A percentile compares a stretch with the other conserved stretches of the same genome.
Conservation (phyloP, 2,113 vertebrate genomes). For the Oophaga pumilio region DNA sequence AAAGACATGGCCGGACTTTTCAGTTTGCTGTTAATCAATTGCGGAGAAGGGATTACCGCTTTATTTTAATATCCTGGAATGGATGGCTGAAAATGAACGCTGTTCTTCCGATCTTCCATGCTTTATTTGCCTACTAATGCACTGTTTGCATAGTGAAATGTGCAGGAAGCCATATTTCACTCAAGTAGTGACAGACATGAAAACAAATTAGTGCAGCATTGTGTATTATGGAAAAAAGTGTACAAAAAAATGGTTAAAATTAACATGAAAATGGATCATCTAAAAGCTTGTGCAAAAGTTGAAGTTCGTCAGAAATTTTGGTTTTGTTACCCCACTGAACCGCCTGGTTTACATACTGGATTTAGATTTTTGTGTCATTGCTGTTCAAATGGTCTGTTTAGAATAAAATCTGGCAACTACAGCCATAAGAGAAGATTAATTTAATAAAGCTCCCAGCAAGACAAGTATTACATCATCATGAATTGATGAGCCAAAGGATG, state of each 20-base stretch:
- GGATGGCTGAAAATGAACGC: neutral
- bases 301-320: neutral
- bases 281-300: neutral
- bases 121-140: neutral
- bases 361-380: neutral
- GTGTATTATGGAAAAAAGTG: neutral
- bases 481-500: neutral
- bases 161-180: constrained; percentile 3
- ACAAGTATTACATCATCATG: neutral
- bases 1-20: too few relatives aligned
- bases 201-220: neutral
- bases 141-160: constrained; percentile 15
- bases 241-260: neutral
- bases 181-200: neutral
- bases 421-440: neutral
- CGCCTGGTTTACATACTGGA: neutral
- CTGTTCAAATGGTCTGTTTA: neutral
- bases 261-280: neutral
- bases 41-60: too few relatives aligned
- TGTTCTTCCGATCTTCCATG: neutral
- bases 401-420: neutral
- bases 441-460: constrained; percentile 3
- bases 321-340: neutral
- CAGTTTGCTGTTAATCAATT: too few relatives aligned
- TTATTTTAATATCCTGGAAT: neutral